Percentiles rank a stretch among this genome's conserved stretches.
Evolutionary conservation across 2,888 invertebrate genomes (phyloP).

Genomic region (Zaprionus bogoriensis): DNA sequence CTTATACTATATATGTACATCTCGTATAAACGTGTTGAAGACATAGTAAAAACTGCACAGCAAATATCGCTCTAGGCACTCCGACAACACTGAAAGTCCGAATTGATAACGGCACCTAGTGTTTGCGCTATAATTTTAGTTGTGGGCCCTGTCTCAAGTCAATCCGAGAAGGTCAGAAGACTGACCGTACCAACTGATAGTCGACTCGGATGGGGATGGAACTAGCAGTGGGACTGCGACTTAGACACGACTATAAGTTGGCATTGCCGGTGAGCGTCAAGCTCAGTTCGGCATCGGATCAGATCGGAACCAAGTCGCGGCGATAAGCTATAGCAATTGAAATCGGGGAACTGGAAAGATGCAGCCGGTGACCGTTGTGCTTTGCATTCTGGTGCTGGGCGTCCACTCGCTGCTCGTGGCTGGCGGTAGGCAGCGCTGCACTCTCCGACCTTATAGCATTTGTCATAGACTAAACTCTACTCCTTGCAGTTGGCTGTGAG

Average conservation of each 20-base stretch:
- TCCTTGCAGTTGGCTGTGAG: neutral
- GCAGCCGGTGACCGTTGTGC: slow-evolving; percentile 50
- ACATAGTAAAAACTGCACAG: too few relatives aligned
- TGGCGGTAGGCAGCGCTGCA: slow-evolving; percentile 26
- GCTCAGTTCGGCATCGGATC: too few relatives aligned
- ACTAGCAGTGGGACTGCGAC: too few relatives aligned
- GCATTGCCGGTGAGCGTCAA: neutral
- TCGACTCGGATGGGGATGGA: neutral
- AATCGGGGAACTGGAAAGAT: too few relatives aligned
- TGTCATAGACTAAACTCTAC: neutral
- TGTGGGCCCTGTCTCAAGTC: neutral
- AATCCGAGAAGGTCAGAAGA: neutral
- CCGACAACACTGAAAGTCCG: too few relatives aligned
- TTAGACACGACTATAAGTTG: neutral
- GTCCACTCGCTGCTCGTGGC: slow-evolving; percentile 44
- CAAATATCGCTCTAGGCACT: too few relatives aligned
- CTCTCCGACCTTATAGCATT: too few relatives aligned
- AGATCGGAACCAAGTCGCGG: neutral
- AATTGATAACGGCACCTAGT: neutral
- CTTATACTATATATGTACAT: too few relatives aligned
- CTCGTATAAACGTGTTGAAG: too few relatives aligned
- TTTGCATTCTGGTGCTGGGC: slow-evolving; percentile 45
- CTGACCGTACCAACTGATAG: neutral
- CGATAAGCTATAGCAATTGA: too few relatives aligned
- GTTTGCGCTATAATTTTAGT: neutral